These are phyloP conservation scores for Palaemon carinicauda DNA, from an alignment of 1,140 invertebrate genomes.

Conservation along the genomic window DNA sequence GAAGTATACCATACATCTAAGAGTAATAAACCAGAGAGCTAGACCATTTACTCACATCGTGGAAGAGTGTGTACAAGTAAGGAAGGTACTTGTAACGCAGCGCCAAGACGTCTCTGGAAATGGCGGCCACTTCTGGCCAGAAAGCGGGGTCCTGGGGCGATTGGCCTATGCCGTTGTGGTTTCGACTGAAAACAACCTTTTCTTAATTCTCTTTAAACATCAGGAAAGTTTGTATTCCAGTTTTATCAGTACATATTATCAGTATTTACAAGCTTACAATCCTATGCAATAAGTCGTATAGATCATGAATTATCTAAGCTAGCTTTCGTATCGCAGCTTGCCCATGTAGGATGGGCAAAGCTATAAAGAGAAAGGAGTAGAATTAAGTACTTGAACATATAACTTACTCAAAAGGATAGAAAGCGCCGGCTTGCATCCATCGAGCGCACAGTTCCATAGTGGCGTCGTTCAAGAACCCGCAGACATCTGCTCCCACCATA, in stretches of 20 bases:
- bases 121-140: constrained; percentile 62
- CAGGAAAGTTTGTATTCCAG: not conserved
- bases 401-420: constrained; percentile 69
- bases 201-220: no score
- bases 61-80: constrained; percentile 67
- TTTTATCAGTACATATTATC: not conserved
- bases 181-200: constrained; percentile 75
- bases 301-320: no score
- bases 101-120: constrained; percentile 62
- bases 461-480: constrained; percentile 67
- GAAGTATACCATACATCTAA: no score
- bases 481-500: constrained; percentile 70
- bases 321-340: not conserved
- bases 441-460: constrained; percentile 68
- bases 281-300: no score
- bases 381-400: not conserved
- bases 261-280: no score
- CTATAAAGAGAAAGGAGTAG: not conserved
- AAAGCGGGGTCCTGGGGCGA: constrained; percentile 62
- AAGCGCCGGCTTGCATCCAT: constrained; percentile 69
- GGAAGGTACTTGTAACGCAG: constrained; percentile 66
- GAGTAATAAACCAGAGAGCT: not conserved
- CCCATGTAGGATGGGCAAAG: not conserved
- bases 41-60: constrained; percentile 49
- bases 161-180: constrained; percentile 75